Evolutionary conservation across 2,797 vertebrate genomes (phyloP).

Genomic region (Morelia viridis): DNA sequence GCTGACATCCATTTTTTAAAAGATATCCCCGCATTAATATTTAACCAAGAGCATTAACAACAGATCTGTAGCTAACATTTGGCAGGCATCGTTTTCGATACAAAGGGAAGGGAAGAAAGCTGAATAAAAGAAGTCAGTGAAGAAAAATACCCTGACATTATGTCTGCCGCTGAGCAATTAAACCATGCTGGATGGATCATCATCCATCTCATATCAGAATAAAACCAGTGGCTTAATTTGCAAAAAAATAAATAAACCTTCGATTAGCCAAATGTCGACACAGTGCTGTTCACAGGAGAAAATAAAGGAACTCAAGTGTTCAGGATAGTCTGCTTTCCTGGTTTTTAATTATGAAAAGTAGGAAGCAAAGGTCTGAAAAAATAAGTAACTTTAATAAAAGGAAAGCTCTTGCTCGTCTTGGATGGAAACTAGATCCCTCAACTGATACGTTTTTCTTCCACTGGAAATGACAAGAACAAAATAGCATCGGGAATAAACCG

Average conservation of each 20-base stretch:
- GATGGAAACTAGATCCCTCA: too few species aligned
- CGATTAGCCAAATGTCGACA: background rate
- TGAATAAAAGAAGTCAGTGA: slow-evolving; percentile 24
- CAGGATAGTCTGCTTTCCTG: too few species aligned
- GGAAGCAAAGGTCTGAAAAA: background rate
- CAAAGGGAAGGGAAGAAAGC: slow-evolving; percentile 47
- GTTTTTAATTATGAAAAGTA: background rate
- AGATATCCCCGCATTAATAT: slow-evolving; percentile 67
- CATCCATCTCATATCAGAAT: background rate
- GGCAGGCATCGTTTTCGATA: slow-evolving; percentile 68
- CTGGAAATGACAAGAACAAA: too few species aligned
- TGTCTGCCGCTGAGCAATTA: background rate
- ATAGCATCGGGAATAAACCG: too few species aligned
- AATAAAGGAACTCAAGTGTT: too few species aligned
- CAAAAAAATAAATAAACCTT: background rate
- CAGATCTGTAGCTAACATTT: slow-evolving; percentile 65
- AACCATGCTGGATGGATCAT: background rate
- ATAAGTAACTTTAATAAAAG: background rate
- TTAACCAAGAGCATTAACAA: slow-evolving; percentile 59
- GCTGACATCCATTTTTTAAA: slow-evolving; percentile 36
- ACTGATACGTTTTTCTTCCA: too few species aligned
- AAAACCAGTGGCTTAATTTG: background rate
- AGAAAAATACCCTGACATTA: background rate
- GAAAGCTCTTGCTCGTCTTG: too few species aligned
- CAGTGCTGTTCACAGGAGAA: too few species aligned